Base-by-base conservation (phyloP, 1,140 invertebrate species). In the Tigriopus japonicus region DNA sequence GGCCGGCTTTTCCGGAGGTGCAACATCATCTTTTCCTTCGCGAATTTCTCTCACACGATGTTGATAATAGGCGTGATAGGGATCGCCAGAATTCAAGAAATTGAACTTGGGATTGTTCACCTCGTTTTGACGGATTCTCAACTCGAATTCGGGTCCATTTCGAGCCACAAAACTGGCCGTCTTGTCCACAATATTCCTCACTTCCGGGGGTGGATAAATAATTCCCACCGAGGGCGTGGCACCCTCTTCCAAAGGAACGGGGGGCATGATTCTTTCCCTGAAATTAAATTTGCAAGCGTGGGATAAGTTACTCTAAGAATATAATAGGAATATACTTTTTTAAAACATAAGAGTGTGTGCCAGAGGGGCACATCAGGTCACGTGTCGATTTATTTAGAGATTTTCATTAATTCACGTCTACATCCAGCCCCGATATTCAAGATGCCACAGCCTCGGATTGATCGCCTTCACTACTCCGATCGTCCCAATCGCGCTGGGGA, bases 1-100 rank as follows among this genome's bases (percentile, higher is more conserved):
- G 28, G 28, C 28, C 3, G 28, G 28, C 9, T 35, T 35, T 14
- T 23, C 15, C 13, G 28, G 23, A 15, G 17, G 40, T 13, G 13
- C 23, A 6, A 1, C 63, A 66, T 72, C 71, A 80, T 80, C 81
- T 78, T 86, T 89, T 42, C 89, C 89, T 69, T 95, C 91, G 63
- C 82, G 81, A 68, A 95, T 92, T 69, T 98, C 92, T 69, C 89
- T 90, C 23, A 98, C 93, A 75, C 96, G 98, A 69, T 96, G 87
- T 66, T 94, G 85, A 76, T 99, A 99, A 68, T 99, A 99, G 0
- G 91, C 90, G 82, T 98, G 87, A 69, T 99, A 99, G 0, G 96
- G 95, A 75, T 99, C 95, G 1, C 87, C 87, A 63, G 82, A 76
- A 69, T 89, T 95, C n/a, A 99, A 76, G 71, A 98, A 98, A 71